Percentiles rank a stretch among this genome's conserved stretches.
These are phyloP conservation scores for Dendroctonus valens DNA, from an alignment of 1,140 invertebrate species.

Conservation along the genomic window DNA sequence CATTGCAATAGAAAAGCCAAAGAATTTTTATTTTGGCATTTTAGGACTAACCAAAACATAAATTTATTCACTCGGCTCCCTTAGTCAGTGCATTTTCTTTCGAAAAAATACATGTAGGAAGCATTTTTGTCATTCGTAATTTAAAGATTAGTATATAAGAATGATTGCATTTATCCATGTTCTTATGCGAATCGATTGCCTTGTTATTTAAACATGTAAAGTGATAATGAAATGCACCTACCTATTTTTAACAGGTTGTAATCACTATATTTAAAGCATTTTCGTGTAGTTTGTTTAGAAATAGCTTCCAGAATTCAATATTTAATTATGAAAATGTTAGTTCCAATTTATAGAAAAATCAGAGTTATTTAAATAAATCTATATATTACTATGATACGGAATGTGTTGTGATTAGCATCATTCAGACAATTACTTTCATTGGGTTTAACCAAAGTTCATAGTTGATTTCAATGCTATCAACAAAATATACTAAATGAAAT, in stretches of 20 bases:
- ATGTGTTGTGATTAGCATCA: no score
- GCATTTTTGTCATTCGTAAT: no score
- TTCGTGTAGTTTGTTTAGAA: background rate
- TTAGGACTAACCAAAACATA: no score
- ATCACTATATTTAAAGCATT: background rate
- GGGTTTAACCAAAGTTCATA: background rate
- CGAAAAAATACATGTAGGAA: no score
- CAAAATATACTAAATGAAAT: background rate
- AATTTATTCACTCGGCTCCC: no score
- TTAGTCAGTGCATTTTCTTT: no score
- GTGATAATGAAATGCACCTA: slow-evolving; percentile 3
- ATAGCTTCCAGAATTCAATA: background rate
- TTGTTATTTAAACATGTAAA: no score
- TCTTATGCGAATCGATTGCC: no score
- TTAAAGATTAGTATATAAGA: no score
- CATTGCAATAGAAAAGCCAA: no score
- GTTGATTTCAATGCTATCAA: background rate
- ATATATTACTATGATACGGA: background rate
- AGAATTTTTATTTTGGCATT: no score
- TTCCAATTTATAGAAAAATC: background rate
- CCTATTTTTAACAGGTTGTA: background rate
- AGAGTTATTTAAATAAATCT: slow-evolving; percentile 4
- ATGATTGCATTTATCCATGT: no score
- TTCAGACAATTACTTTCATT: background rate
- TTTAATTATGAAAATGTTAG: background rate